A percentile compares a stretch with the other conserved stretches of the same genome.
Conservation (phyloP, 2,797 vertebrate genomes). For the Pangasius djambal region DNA sequence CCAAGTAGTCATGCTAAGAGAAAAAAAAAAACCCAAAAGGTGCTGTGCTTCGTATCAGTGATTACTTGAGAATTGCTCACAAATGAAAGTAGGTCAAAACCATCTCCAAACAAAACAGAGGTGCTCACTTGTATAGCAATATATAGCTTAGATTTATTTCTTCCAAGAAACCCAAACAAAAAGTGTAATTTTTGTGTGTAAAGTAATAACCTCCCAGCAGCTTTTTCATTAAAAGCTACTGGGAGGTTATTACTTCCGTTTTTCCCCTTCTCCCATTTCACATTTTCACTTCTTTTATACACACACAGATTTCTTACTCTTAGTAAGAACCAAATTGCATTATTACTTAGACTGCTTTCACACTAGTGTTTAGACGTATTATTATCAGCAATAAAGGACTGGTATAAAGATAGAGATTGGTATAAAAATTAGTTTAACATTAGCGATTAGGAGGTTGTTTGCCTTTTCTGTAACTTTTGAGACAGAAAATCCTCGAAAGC, state of each 20-base stretch:
- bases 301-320: background rate
- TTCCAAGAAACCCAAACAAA: background rate
- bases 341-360: background rate
- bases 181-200: background rate
- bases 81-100: background rate
- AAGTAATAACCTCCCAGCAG: background rate
- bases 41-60: background rate
- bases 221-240: conserved; percentile 2
- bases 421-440: background rate
- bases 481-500: background rate
- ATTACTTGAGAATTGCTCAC: background rate
- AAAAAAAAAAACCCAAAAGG: background rate
- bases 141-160: background rate
- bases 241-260: background rate
- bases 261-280: background rate
- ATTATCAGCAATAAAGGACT: background rate
- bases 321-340: background rate
- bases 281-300: background rate
- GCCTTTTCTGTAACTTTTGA: background rate
- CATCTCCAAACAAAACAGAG: background rate
- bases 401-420: background rate
- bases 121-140: background rate
- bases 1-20: too few species aligned
- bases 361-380: background rate
- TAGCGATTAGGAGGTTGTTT: background rate